These are phyloP conservation scores for Hirudinaria manillensis DNA, from an alignment of 2,888 invertebrate genomes.

Conservation along the genomic window DNA sequence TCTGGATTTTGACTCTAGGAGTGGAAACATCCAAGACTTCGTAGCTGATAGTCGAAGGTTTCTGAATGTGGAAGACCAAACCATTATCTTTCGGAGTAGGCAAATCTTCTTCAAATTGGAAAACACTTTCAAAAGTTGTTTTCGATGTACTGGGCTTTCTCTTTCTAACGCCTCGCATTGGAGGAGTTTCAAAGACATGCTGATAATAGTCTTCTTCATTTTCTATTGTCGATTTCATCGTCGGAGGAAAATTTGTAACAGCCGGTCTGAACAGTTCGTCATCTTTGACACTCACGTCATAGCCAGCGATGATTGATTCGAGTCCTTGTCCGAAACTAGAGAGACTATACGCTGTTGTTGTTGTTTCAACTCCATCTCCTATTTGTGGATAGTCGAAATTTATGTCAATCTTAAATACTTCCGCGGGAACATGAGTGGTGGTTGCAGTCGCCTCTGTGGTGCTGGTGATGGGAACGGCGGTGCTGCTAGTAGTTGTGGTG, in stretches of 20 bases:
- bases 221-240: no score
- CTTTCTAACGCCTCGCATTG: not conserved
- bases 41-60: not conserved
- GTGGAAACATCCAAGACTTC: not conserved
- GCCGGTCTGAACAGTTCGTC: no score
- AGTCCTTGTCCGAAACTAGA: not conserved
- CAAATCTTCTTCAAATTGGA: not conserved
- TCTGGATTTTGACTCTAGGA: not conserved
- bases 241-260: no score
- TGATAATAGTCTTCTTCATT: no score
- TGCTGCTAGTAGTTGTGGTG: not conserved
- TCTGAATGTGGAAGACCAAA: not conserved
- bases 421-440: no score
- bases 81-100: not conserved
- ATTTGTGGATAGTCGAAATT: no score
- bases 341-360: conserved; percentile 1
- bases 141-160: not conserved
- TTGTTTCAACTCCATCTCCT: not conserved
- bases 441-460: no score
- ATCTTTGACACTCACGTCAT: no score
- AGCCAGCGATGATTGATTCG: no score
- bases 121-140: not conserved
- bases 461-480: not conserved
- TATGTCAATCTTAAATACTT: no score
- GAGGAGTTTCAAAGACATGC: not conserved